These are phyloP conservation scores for Coleophora deauratella DNA, from an alignment of 2,888 invertebrate genomes.

Conservation along the genomic window DNA sequence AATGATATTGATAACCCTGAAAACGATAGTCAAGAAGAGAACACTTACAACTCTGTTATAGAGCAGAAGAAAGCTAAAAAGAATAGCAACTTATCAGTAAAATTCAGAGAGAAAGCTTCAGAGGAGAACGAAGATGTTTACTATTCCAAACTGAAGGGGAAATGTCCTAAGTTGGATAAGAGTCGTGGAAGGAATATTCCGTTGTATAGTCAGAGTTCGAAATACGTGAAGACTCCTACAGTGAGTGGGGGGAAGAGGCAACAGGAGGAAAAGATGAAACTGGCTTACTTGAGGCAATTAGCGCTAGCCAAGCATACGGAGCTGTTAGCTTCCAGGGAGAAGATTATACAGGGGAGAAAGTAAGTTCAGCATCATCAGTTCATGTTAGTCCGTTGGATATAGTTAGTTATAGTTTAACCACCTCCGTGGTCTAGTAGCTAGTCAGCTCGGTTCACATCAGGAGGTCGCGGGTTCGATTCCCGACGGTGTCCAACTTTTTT, in stretches of 20 bases:
- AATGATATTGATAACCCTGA: constrained; percentile 1
- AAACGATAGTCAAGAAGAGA: constrained; percentile 22
- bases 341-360: constrained; percentile 76
- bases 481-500: too few relatives aligned
- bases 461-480: too few relatives aligned
- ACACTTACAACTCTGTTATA: constrained; percentile 56
- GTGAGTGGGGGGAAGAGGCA: constrained; percentile 11
- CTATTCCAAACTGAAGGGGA: constrained; percentile 39
- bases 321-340: constrained; percentile 66
- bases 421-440: too few relatives aligned
- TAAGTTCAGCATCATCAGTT: constrained; percentile 32
- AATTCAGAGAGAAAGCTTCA: constrained; percentile 46
- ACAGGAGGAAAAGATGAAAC: constrained; percentile 37
- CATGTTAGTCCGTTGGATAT: too few relatives aligned
- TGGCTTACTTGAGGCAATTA: constrained; percentile 54
- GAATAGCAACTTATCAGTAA: constrained; percentile 35
- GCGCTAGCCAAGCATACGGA: constrained; percentile 74
- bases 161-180: constrained; percentile 51
- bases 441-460: too few relatives aligned
- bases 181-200: constrained; percentile 52
- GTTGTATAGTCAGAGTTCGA: constrained; percentile 56
- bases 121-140: constrained; percentile 22
- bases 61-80: constrained; percentile 31
- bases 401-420: too few relatives aligned
- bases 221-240: constrained; percentile 39